These are phyloP conservation scores for Heteropelma amictum DNA, from an alignment of 2,888 invertebrate species.

Conservation along the genomic window DNA sequence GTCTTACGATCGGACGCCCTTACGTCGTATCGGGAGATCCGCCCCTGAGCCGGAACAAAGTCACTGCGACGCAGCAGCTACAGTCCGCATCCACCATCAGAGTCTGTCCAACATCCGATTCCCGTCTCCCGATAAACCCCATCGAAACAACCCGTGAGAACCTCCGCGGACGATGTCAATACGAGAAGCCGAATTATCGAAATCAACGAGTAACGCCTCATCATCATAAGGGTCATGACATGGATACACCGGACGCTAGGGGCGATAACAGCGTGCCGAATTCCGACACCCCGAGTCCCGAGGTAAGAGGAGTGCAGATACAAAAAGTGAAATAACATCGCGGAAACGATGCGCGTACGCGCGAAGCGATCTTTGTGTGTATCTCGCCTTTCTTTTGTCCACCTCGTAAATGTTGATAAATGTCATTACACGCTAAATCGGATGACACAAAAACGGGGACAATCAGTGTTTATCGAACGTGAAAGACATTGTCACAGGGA, in stretches of 20 bases:
- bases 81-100: conserved; percentile 57
- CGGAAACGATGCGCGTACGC: not conserved
- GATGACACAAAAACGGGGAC: too few relatives aligned
- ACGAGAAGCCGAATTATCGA: conserved; percentile 11
- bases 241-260: conserved; percentile 70
- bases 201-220: conserved; percentile 23
- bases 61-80: conserved; percentile 44
- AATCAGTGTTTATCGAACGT: not conserved
- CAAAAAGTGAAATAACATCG: not conserved
- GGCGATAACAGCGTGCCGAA: conserved; percentile 73
- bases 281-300: conserved; percentile 69
- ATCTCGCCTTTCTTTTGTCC: too few relatives aligned
- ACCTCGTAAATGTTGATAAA: too few relatives aligned
- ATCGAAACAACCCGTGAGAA: conserved; percentile 13
- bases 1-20: conserved; percentile 26
- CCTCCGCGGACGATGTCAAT: conserved; percentile 27
- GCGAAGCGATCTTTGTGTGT: too few relatives aligned
- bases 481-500: not conserved
- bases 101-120: conserved; percentile 2
- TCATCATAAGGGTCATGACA: conserved; percentile 70
- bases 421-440: too few relatives aligned
- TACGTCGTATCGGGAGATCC: conserved; percentile 55
- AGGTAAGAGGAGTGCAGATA: conserved; percentile 63
- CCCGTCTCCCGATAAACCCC: conserved; percentile 13
- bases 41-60: conserved; percentile 62